Conservation (phyloP, 2,888 invertebrate genomes). For the Creontiades dilutus region DNA sequence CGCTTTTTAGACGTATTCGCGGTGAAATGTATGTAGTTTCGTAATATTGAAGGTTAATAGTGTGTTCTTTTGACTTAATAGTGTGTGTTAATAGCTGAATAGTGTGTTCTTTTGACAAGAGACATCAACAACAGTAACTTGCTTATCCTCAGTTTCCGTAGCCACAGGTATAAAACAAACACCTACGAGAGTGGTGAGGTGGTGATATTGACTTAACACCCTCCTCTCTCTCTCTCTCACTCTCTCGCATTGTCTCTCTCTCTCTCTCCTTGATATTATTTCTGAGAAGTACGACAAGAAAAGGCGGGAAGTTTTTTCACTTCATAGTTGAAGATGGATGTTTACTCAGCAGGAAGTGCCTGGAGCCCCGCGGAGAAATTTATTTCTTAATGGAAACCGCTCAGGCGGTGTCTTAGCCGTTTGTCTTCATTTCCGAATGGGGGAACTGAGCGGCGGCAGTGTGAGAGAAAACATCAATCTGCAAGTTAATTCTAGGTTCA, state of each 20-base stretch:
- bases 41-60: no score
- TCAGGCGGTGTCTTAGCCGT: not conserved
- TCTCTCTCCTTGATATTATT: not conserved
- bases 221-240: not conserved
- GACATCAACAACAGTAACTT: no score
- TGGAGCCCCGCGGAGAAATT: conserved; percentile 7
- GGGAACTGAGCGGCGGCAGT: not conserved
- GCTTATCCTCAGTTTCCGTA: not conserved
- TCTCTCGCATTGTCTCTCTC: not conserved
- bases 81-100: no score
- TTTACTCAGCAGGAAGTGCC: conserved; percentile 6
- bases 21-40: no score
- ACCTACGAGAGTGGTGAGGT: not conserved
- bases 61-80: no score
- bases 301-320: not conserved
- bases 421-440: conserved; percentile 36
- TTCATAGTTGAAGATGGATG: conserved; percentile 32
- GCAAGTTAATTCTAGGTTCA: not conserved
- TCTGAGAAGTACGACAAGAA: conserved; percentile 9
- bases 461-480: not conserved
- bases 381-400: conserved; percentile 22
- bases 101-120: no score
- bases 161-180: conserved; percentile 5
- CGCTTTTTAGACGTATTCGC: no score
- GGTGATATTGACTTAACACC: not conserved